Conservation (phyloP, 2,888 invertebrate species). For the Phlogophora meticulosa region DNA sequence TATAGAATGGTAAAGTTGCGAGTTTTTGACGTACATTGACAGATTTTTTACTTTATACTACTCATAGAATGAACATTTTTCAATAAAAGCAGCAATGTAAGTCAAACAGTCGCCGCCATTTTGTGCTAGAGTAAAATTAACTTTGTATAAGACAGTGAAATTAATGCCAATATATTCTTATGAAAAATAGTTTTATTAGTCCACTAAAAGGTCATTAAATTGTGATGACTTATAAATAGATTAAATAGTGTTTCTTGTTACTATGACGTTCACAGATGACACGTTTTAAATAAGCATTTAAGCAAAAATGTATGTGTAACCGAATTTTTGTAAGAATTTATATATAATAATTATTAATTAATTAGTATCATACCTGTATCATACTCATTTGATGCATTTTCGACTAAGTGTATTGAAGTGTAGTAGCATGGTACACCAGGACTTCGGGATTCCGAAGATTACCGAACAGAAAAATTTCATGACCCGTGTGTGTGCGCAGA, state of each 20-base stretch:
- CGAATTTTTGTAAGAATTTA: slow-evolving; percentile 88
- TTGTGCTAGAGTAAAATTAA: slow-evolving; percentile 22
- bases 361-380: slow-evolving; percentile 83
- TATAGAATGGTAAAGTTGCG: not conserved
- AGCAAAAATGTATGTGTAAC: slow-evolving; percentile 74
- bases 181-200: slow-evolving; percentile 50
- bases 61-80: slow-evolving; percentile 32
- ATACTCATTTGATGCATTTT: slow-evolving; percentile 89
- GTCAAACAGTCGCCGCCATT: slow-evolving; percentile 12
- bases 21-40: slow-evolving; percentile 34
- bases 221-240: slow-evolving; percentile 24
- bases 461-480: slow-evolving; percentile 7
- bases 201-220: slow-evolving; percentile 23
- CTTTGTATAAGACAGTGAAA: slow-evolving; percentile 55
- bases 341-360: slow-evolving; percentile 68
- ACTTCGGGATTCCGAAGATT: slow-evolving; percentile 18
- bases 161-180: slow-evolving; percentile 62
- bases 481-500: no score
- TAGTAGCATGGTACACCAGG: slow-evolving; percentile 51
- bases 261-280: slow-evolving; percentile 50
- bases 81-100: slow-evolving; percentile 31
- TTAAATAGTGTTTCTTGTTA: slow-evolving; percentile 29
- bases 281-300: slow-evolving; percentile 74
- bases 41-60: slow-evolving; percentile 47
- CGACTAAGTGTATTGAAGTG: slow-evolving; percentile 72